Percentiles rank a stretch among this genome's conserved stretches.
phyloP scores from a whole-genome alignment of 2,888 invertebrate species.

The Brenthis daphne region DNA sequence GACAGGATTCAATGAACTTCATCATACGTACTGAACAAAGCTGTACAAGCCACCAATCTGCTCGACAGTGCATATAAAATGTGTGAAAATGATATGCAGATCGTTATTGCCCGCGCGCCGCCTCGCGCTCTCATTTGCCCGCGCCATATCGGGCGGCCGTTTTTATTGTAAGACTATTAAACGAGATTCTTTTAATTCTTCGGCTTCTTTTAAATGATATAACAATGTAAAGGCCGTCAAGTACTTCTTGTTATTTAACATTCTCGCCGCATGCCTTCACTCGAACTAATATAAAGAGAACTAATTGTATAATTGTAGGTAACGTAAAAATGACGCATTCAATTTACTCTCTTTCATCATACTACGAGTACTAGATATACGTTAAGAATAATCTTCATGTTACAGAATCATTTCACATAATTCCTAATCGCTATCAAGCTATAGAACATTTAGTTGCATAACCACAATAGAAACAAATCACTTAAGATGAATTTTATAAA shows the following conservation, averaged over 20 bases:
- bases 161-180: conserved; percentile 18
- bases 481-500: too few species aligned
- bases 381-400: background rate
- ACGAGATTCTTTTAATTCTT: conserved; percentile 15
- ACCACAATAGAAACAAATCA: too few species aligned
- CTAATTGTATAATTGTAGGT: background rate
- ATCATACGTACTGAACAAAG: too few species aligned
- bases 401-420: background rate
- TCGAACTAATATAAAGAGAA: background rate
- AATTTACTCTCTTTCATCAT: too few species aligned
- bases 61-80: conserved; percentile 1
- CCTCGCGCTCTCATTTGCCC: background rate
- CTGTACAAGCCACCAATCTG: too few species aligned
- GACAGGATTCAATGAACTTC: too few species aligned
- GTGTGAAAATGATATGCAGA: conserved; percentile 11
- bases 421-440: background rate
- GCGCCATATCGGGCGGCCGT: background rate
- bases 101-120: conserved; percentile 2
- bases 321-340: background rate
- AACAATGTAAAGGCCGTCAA: conserved; percentile 20
- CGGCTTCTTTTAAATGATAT: conserved; percentile 16
- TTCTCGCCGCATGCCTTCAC: conserved; percentile 3
- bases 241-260: conserved; percentile 9
- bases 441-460: too few species aligned
- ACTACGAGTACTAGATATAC: background rate